These are phyloP conservation scores for Scaptomyza montana DNA, from an alignment of 1,140 invertebrate species.

Conservation along the genomic window DNA sequence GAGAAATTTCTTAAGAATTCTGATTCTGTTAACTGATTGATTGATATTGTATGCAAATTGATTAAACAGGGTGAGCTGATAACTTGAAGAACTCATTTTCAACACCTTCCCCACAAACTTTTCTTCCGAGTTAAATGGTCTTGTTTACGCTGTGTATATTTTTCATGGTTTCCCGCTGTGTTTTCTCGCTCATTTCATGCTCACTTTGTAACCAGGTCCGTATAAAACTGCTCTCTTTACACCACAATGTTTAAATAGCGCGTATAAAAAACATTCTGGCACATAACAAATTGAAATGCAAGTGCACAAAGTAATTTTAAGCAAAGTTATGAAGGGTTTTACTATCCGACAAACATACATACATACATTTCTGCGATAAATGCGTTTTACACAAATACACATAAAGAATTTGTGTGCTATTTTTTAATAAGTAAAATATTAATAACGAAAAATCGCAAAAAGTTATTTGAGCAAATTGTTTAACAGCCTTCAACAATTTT, in stretches of 20 bases:
- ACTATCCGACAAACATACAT: slow-evolving; percentile 19
- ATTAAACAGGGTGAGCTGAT: background rate
- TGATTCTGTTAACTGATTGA: background rate
- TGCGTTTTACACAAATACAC: slow-evolving; percentile 27
- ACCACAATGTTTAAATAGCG: background rate
- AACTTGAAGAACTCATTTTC: background rate
- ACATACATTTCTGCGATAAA: slow-evolving; percentile 25
- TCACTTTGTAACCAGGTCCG: slow-evolving; percentile 33
- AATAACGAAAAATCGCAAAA: slow-evolving; percentile 53
- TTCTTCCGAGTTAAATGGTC: slow-evolving; percentile 41
- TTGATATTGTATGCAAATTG: background rate
- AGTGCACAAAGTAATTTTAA: slow-evolving; percentile 63
- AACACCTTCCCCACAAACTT: background rate
- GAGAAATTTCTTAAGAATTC: slow-evolving; percentile 57
- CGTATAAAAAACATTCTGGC: background rate
- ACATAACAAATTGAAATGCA: slow-evolving; percentile 62
- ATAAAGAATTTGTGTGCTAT: slow-evolving; percentile 36
- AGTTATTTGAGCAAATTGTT: slow-evolving; percentile 65
- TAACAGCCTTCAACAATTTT: slow-evolving; percentile 70
- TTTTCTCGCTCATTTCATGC: slow-evolving; percentile 55
- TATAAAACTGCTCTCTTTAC: background rate
- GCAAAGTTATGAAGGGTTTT: slow-evolving; percentile 59
- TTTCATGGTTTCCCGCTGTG: slow-evolving; percentile 37
- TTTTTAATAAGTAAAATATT: slow-evolving; percentile 67
- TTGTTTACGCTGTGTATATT: slow-evolving; percentile 43